Evolutionary conservation across 2,113 vertebrate species (phyloP).

Genomic region (Aleadryas rufinucha): DNA sequence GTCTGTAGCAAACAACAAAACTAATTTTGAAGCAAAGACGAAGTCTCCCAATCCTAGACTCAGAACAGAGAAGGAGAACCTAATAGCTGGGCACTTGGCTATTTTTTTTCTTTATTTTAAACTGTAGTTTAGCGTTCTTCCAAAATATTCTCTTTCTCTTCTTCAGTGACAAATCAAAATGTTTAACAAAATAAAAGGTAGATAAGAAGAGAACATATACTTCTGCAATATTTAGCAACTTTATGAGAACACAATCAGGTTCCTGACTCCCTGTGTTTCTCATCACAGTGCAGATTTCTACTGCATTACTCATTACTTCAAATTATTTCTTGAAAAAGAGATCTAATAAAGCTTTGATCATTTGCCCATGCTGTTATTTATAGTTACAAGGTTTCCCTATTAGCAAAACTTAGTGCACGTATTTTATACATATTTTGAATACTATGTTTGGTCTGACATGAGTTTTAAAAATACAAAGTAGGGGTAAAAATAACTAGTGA

Average conservation of each 20-base stretch:
- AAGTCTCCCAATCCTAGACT: not conserved
- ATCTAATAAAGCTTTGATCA: slow-evolving; percentile 23
- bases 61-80: not conserved
- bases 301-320: slow-evolving; percentile 31
- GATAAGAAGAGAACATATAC: not conserved
- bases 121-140: not conserved
- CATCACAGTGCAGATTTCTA: not conserved
- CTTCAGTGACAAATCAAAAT: not conserved
- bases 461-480: slow-evolving; percentile 27
- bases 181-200: not conserved
- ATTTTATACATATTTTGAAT: not conserved
- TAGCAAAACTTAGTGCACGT: not conserved
- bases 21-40: not conserved
- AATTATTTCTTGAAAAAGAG: slow-evolving; percentile 41
- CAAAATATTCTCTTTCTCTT: not conserved
- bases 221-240: not conserved
- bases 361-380: slow-evolving; percentile 25
- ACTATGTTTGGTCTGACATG: not conserved
- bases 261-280: not conserved
- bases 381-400: slow-evolving; percentile 15
- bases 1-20: not conserved
- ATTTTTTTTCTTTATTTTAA: not conserved
- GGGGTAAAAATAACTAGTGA: not conserved
- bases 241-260: not conserved
- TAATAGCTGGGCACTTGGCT: not conserved